Evolutionary conservation across 2,113 vertebrate genomes (phyloP), one percentile per base, ranked within the genome.

Genomic region (Clarias gariepinus): DNA sequence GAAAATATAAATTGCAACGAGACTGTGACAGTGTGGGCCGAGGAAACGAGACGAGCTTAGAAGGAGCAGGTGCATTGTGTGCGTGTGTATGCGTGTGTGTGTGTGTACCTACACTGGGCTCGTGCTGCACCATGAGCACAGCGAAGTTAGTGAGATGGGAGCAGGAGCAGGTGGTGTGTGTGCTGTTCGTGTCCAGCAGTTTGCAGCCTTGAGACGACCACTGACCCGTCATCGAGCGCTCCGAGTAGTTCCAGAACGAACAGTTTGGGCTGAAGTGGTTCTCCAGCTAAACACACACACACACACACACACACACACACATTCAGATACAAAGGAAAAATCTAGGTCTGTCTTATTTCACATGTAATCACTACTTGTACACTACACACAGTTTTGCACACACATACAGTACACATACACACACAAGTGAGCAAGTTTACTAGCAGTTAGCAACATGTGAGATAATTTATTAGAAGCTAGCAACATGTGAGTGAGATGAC

Each of bases 161-260:
- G 93, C 97, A 98, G 91, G 97, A 97, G 91, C 97, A 98, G 55
- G 96, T 97, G 91, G 97, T 98, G 92, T 98, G 97, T 0, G 97
- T 98, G 94, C 89, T 94, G 95, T 98, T 98, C 92, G 96, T 95
- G 82, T 96, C 95, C 87, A 98, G 92, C 92, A 98, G 94, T 86
- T 95, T 94, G 92, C 97, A 98, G 92, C 97, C 97, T 92, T 98
- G 97, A 0, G 97, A 97, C 0, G 97, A 97, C 97, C 97, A 98
- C 92, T 97, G 96, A 85, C 97, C 97, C 76, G 95, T 96, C 97
- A 98, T 98, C 81, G 97, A 96, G 18, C 96, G 96, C 92, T 98
- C 96, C 0, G 97, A 98, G 93, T 98, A 98, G 93, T 98, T 98
- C 97, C 97, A 98, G 95, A 98, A 98, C 3, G 97, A 97, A 90